Conservation (phyloP, 92 coral and sea anemone genomes). For the Porites lobata region DNA sequence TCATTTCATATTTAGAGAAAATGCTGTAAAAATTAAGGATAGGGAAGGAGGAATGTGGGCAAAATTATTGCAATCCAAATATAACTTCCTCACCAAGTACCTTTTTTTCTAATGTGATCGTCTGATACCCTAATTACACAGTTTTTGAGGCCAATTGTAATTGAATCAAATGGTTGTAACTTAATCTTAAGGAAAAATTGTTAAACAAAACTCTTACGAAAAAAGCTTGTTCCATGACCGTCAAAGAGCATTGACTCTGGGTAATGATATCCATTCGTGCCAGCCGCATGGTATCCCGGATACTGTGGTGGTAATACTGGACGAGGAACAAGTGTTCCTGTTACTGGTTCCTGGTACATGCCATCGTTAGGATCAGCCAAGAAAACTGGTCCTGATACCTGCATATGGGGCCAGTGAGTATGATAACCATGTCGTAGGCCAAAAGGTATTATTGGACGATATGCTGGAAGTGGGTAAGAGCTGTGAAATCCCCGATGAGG, state of each 20-base stretch:
- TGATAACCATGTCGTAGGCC: slow-evolving; percentile 57
- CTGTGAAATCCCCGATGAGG: slow-evolving; percentile 9
- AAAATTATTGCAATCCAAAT: no score
- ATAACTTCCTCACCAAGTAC: no score
- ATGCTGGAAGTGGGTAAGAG: slow-evolving; percentile 38
- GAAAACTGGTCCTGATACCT: slow-evolving; percentile 68
- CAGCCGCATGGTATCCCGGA: slow-evolving; percentile 51
- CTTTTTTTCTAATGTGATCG: no score
- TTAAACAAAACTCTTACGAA: slow-evolving; percentile 5
- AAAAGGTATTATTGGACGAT: slow-evolving; percentile 59
- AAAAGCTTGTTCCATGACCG: slow-evolving; percentile 5
- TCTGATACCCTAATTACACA: no score
- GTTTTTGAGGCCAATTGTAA: no score
- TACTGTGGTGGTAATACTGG: slow-evolving; percentile 68
- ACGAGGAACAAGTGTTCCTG: slow-evolving; percentile 67
- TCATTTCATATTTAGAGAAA: no score
- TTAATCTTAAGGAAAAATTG: neutral
- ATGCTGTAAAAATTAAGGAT: no score
- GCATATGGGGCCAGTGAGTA: slow-evolving; percentile 78
- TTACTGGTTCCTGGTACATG: slow-evolving; percentile 72
- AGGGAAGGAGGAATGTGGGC: no score
- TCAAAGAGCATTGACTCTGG: slow-evolving; percentile 54
- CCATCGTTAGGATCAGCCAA: slow-evolving; percentile 78
- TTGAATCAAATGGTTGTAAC: neutral
- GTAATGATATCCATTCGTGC: slow-evolving; percentile 47